Evolutionary conservation across 1,140 invertebrate genomes (phyloP).

Genomic region (Riptortus pedestris): DNA sequence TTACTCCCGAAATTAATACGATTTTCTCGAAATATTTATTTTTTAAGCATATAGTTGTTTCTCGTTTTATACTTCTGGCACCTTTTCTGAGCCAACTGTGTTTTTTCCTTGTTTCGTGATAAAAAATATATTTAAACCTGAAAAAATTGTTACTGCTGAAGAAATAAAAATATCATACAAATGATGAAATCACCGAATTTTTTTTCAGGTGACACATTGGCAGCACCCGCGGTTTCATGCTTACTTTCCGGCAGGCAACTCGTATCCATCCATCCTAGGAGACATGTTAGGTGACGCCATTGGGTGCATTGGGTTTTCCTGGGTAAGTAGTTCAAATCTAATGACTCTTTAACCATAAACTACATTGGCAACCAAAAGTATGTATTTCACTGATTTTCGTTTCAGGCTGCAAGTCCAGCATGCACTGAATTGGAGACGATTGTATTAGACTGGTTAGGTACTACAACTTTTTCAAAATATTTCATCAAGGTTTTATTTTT

Average conservation of each 20-base stretch:
- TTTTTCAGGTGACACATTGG: constrained; percentile 82
- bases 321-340: constrained; percentile 58
- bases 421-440: constrained; percentile 96
- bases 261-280: constrained; percentile 93
- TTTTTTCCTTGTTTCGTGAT: no score
- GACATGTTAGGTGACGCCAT: constrained; percentile 94
- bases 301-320: constrained; percentile 96
- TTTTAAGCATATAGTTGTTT: no score
- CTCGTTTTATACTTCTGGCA: no score
- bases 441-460: constrained; percentile 93
- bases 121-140: no score
- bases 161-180: no score
- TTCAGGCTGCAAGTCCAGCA: constrained; percentile 85
- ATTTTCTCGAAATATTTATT: no score
- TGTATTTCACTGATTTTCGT: neutral
- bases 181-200: no score
- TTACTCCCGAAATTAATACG: no score
- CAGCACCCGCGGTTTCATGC: constrained; percentile 98
- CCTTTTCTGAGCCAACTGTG: no score
- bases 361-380: neutral
- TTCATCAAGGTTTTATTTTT: neutral
- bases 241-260: constrained; percentile 96
- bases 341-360: neutral
- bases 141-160: no score
- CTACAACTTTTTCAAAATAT: constrained; percentile 33